Evolutionary conservation across 2,888 invertebrate species (phyloP).

Genomic region (Podotricha telesiphe): DNA sequence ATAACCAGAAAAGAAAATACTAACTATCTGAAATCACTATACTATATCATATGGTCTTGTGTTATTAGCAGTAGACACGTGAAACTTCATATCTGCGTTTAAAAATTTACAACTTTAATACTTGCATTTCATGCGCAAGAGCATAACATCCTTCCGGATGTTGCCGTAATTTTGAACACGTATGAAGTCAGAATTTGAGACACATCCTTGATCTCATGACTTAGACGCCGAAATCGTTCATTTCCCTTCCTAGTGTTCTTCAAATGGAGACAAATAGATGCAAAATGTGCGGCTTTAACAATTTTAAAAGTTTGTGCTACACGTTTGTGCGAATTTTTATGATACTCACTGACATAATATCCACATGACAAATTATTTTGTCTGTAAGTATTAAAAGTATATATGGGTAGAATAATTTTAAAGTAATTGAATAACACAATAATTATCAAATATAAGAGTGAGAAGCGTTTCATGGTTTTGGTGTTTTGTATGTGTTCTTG

Average conservation of each 20-base stretch:
- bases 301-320: neutral
- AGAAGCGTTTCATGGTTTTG: too few relatives aligned
- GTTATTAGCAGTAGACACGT: neutral
- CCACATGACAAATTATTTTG: too few relatives aligned
- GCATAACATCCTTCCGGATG: slow-evolving; percentile 33
- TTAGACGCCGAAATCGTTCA: slow-evolving; percentile 37
- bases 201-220: slow-evolving; percentile 31
- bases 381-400: too few relatives aligned
- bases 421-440: too few relatives aligned
- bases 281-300: neutral
- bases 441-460: too few relatives aligned
- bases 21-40: too few relatives aligned
- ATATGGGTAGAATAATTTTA: too few relatives aligned
- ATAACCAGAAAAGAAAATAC: neutral
- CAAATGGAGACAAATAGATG: slow-evolving; percentile 32
- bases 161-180: slow-evolving; percentile 31
- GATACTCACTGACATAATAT: too few relatives aligned
- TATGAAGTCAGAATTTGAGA: slow-evolving; percentile 35
- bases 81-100: slow-evolving; percentile 10
- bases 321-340: too few relatives aligned
- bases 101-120: neutral
- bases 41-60: too few relatives aligned
- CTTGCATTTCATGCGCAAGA: slow-evolving; percentile 11
- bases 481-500: too few relatives aligned
- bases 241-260: slow-evolving; percentile 36